These are phyloP conservation scores for Ctenosaura bakeri DNA, from an alignment of 2,797 vertebrate species.

Conservation along the genomic window DNA sequence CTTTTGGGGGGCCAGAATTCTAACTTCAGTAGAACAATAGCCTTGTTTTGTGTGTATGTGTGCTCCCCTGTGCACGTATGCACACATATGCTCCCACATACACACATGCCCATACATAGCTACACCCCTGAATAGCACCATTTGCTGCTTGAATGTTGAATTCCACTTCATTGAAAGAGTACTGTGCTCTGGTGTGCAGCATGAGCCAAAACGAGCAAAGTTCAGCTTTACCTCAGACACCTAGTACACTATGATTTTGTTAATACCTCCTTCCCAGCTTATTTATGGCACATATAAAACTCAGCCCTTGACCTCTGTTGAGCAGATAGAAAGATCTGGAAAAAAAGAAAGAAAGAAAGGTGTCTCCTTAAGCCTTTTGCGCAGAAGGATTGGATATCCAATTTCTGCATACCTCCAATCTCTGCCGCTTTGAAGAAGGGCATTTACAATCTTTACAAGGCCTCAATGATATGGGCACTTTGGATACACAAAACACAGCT, in stretches of 20 bases:
- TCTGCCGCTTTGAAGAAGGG: conserved; percentile 54
- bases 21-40: too few relatives aligned
- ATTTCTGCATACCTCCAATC: neutral
- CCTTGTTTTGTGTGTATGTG: too few relatives aligned
- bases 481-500: neutral
- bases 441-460: conserved; percentile 61
- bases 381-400: accelerated
- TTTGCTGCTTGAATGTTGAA: too few relatives aligned
- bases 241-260: conserved; percentile 44
- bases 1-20: too few relatives aligned
- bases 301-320: conserved; percentile 66
- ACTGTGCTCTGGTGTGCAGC: accelerated
- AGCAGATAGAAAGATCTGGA: conserved; percentile 38
- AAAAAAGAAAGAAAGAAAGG: conserved; percentile 28
- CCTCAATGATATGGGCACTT: conserved; percentile 60
- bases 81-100: too few relatives aligned
- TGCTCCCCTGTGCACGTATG: too few relatives aligned
- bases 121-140: neutral
- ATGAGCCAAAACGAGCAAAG: neutral
- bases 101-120: neutral
- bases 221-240: conserved; percentile 37
- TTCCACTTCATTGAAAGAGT: neutral
- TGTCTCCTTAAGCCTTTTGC: accelerated
- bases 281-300: conserved; percentile 47
- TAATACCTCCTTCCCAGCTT: conserved; percentile 2